phyloP scores from a whole-genome alignment of 2,113 vertebrate genomes.

The Rhodinocichla rosea region DNA sequence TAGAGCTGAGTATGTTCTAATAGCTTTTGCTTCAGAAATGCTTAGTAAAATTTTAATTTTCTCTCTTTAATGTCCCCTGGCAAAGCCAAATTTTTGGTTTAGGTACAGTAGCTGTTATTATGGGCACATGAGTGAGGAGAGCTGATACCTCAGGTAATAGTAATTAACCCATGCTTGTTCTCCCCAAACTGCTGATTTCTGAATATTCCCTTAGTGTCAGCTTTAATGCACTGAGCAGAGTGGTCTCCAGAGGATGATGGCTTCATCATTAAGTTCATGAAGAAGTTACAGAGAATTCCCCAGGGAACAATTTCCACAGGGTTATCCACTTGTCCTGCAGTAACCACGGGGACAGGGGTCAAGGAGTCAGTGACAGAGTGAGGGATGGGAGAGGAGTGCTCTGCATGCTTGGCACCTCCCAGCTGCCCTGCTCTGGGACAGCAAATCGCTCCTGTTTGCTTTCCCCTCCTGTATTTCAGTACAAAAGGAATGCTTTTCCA shows the following conservation, averaged over 20 bases:
- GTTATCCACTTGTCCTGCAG: background rate
- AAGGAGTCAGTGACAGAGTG: background rate
- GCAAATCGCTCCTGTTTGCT: background rate
- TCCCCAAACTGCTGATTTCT: background rate
- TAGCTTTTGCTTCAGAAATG: background rate
- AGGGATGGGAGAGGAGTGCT: background rate
- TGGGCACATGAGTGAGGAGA: background rate
- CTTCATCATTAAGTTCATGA: background rate
- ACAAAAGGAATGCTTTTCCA: background rate
- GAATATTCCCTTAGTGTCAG: background rate
- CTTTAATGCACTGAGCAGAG: background rate
- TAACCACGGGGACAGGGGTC: background rate
- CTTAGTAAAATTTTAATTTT: background rate
- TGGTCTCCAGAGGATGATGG: background rate
- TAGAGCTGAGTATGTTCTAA: background rate
- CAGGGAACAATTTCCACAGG: background rate
- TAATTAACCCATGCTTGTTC: background rate
- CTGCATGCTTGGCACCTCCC: background rate
- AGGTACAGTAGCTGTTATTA: background rate
- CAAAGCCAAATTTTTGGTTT: background rate
- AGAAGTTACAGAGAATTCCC: background rate
- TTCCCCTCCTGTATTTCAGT: background rate
- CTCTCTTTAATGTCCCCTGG: background rate
- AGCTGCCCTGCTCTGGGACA: background rate
- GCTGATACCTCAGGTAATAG: background rate